Conservation (phyloP, 2,113 vertebrate genomes). For the Sula dactylatra region DNA sequence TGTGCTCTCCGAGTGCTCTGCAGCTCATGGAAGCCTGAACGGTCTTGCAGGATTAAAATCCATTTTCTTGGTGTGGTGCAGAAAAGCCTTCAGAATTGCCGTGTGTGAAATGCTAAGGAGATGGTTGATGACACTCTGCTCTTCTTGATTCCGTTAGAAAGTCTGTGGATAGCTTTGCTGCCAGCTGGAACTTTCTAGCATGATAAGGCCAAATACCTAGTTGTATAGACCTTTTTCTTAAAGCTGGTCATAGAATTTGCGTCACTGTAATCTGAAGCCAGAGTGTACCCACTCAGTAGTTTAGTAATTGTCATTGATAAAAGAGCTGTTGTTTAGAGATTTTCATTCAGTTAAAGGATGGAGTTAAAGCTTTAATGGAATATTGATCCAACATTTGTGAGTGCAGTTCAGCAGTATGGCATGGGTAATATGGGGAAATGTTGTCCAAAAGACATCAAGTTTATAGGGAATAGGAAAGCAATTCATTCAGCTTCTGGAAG, state of each 20-base stretch:
- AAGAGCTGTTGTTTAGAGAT: background rate
- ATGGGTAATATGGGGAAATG: background rate
- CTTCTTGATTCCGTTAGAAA: background rate
- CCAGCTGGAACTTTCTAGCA: background rate
- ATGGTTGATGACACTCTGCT: background rate
- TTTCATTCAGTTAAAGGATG: background rate
- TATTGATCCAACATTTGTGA: background rate
- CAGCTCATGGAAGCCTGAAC: accelerated
- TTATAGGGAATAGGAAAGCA: background rate
- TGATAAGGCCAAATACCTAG: background rate
- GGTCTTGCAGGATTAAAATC: background rate
- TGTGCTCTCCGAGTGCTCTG: background rate
- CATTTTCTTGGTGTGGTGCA: background rate
- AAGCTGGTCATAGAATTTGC: background rate
- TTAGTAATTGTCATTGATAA: background rate
- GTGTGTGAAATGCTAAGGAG: background rate
- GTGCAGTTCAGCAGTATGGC: background rate
- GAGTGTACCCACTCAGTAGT: background rate
- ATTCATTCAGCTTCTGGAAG: background rate
- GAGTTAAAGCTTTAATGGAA: background rate
- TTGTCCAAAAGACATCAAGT: background rate
- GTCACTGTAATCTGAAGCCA: background rate
- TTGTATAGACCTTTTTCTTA: background rate
- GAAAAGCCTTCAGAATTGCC: background rate
- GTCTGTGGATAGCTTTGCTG: background rate